Conservation (phyloP, 2,888 invertebrate species). For the Diaphora mendica region DNA sequence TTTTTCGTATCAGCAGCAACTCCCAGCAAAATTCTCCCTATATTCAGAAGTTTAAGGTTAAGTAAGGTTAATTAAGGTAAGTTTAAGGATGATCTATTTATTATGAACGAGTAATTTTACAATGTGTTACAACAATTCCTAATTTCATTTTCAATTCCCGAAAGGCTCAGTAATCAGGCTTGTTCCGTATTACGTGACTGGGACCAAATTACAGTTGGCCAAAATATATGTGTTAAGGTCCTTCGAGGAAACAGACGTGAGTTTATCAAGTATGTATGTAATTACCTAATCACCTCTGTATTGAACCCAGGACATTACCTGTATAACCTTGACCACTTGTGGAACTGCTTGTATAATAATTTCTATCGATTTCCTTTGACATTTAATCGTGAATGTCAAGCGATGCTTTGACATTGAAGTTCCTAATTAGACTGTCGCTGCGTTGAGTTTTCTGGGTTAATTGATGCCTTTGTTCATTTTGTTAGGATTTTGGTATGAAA, state of each 20-base stretch:
- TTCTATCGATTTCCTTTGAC: constrained; percentile 9
- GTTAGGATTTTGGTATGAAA: neutral
- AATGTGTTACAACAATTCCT: neutral
- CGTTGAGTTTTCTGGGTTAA: neutral
- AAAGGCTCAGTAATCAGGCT: neutral
- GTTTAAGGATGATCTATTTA: neutral
- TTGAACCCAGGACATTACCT: neutral
- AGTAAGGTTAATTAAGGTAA: no score
- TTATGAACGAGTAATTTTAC: neutral
- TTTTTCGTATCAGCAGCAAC: neutral
- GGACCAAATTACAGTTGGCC: neutral
- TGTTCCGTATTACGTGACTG: neutral
- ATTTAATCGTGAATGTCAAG: constrained; percentile 11
- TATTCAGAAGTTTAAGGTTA: no score
- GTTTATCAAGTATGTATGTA: neutral
- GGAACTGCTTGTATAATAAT: neutral
- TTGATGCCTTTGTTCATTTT: constrained; percentile 8
- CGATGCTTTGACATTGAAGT: constrained; percentile 8
- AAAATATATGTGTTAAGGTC: neutral
- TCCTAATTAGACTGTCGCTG: constrained; percentile 12
- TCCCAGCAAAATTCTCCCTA: no score
- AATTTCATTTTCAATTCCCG: neutral
- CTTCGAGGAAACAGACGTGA: neutral
- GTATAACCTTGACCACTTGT: neutral
- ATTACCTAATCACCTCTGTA: neutral